phyloP scores from a whole-genome alignment of 2,113 vertebrate genomes.

The Erpornis zantholeuca region DNA sequence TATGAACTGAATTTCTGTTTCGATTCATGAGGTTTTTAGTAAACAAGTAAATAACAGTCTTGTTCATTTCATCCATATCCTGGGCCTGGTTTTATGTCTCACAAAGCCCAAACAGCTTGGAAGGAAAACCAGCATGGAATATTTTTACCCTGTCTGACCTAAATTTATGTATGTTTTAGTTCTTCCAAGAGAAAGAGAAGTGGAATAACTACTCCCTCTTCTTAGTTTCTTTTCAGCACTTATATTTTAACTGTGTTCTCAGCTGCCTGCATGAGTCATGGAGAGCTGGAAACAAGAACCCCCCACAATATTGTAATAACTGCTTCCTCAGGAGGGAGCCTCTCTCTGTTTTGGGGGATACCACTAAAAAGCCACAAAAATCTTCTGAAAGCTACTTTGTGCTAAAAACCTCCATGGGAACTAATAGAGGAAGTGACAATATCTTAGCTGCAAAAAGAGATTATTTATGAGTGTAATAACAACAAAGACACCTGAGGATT shows the following conservation, averaged over 20 bases:
- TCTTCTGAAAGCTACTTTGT: not conserved
- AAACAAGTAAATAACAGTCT: slow-evolving; percentile 7
- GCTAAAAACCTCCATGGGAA: not conserved
- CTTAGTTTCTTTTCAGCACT: slow-evolving; percentile 44
- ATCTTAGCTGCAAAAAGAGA: not conserved
- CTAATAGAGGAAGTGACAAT: not conserved
- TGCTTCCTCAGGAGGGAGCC: not conserved
- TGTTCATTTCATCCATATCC: not conserved
- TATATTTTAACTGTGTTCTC: slow-evolving; percentile 17
- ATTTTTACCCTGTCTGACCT: slow-evolving; percentile 47
- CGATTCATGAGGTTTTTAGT: not conserved
- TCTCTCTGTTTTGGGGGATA: not conserved
- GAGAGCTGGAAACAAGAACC: slow-evolving; percentile 21
- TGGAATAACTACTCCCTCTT: slow-evolving; percentile 29
- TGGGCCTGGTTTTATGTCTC: not conserved
- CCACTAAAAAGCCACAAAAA: not conserved
- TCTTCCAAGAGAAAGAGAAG: slow-evolving; percentile 44
- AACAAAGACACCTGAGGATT: not conserved
- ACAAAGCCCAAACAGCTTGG: not conserved
- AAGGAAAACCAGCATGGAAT: slow-evolving; percentile 24
- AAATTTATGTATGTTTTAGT: slow-evolving; percentile 35
- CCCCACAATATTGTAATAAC: not conserved
- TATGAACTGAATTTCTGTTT: not conserved
- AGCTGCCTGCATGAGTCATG: slow-evolving; percentile 47
- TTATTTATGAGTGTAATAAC: not conserved